Evolutionary conservation across 2,888 invertebrate species (phyloP), one percentile per base, ranked within the genome.

Genomic region (Latrodectus hesperus): DNA sequence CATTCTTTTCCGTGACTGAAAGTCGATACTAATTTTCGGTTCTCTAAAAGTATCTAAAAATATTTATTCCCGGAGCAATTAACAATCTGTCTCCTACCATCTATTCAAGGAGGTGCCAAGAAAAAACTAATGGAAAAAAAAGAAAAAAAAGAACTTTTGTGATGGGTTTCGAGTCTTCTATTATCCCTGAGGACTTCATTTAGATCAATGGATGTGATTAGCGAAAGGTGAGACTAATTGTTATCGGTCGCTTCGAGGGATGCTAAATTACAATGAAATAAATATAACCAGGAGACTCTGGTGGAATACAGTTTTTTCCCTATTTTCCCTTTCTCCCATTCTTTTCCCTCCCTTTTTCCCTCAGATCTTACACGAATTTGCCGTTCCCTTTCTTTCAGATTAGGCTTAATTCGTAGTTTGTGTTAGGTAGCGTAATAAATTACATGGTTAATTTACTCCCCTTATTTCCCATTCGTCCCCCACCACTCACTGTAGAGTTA

Each of bases 141-240:
- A 60, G 8, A 14, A 11, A 16, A 52, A 60, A 60, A 80, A 55
- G 55, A 71, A 38, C 55, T 71, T 60, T 55, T 51, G 60, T 55
- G 16, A 17, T 68, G 52, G n/a, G 53, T 52, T 17, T 68, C 67
- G 5, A 16, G 67, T 26, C 74, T 53, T 68, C 68, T 74, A 68
- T 75, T 70, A 75, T 75, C 75, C 55, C 53, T n/a, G 9, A 49
- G 49, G 75, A 77, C 73, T 84, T 84, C 84, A 78, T 84, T 84
- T 67, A 73, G 72, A 78, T 77, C 65, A 84, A 84, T 84, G 84
- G 38, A 60, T 49, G 84, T 73, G 77, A 84, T 77, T 71, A 77
- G 65, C 68, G 84, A 77, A 84, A 77, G 84, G 84, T 78, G 84
- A 77, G 72, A 78, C 84, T 84, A 84, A 84, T 84, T 84, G 84